Conservation (phyloP, 1,140 invertebrate genomes). For the Procambarus clarkii region DNA sequence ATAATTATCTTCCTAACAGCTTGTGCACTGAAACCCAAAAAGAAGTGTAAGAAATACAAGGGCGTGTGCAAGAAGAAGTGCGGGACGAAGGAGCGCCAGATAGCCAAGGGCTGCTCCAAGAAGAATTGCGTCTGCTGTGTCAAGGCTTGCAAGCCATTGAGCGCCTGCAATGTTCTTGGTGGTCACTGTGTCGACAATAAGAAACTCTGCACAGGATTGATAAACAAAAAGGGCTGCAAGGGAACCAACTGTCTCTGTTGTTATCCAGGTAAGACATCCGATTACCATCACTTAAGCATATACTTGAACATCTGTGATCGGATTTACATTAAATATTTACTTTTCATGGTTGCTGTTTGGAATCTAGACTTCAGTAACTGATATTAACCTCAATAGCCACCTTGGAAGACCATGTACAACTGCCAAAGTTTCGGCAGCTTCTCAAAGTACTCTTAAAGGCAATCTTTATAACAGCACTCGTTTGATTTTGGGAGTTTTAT, state of each 20-base stretch:
- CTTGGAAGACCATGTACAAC: no score
- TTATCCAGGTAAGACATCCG: not conserved
- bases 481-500: no score
- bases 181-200: not conserved
- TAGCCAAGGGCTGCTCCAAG: slow-evolving; percentile 11
- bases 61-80: slow-evolving; percentile 6
- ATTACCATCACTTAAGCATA: no score
- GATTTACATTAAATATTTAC: no score
- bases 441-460: no score
- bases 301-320: no score
- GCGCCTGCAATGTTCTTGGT: not conserved
- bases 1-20: not conserved
- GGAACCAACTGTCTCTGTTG: not conserved
- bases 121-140: slow-evolving; percentile 25
- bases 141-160: not conserved
- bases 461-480: no score
- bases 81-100: not conserved
- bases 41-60: slow-evolving; percentile 14
- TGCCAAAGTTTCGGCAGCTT: no score
- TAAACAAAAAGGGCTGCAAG: not conserved
- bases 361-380: no score
- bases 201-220: not conserved
- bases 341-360: no score
- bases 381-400: no score
- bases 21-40: not conserved